Evolutionary conservation across 2,797 vertebrate species (phyloP).

Genomic region (Etheostoma perlongum): DNA sequence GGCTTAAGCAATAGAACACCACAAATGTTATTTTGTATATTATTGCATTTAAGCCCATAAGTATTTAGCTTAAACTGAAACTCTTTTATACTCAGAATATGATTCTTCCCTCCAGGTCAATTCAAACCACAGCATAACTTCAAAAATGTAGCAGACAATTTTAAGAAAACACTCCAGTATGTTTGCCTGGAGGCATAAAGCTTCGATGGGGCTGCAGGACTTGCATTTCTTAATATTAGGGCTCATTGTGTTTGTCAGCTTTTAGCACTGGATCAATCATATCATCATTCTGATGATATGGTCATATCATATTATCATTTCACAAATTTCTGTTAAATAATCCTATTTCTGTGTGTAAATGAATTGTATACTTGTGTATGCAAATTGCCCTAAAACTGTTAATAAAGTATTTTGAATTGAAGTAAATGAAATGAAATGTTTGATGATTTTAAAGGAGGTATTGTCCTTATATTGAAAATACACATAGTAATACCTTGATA

Average conservation of each 20-base stretch:
- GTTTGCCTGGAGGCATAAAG: not conserved
- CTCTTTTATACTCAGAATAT: not conserved
- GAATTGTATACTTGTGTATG: not conserved
- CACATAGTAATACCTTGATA: not conserved
- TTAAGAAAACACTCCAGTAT: not conserved
- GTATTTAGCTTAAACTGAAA: slow-evolving; percentile 5
- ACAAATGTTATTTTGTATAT: not conserved
- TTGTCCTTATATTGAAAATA: not conserved
- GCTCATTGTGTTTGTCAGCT: not conserved
- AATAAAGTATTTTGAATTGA: not conserved
- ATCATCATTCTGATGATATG: not conserved
- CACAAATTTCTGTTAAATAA: not conserved
- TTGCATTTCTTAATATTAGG: not conserved
- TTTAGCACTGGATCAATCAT: not conserved
- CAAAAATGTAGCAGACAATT: not conserved
- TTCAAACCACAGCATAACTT: not conserved
- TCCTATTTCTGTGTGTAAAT: not conserved
- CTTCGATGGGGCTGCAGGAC: slow-evolving; percentile 4
- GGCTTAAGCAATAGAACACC: slow-evolving; percentile 1
- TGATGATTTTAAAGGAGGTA: not conserved
- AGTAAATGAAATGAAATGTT: not conserved
- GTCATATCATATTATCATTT: not conserved
- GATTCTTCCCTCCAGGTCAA: not conserved
- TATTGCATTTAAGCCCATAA: slow-evolving; percentile 5
- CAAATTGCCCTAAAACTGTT: not conserved